Conservation (phyloP, 2,113 vertebrate genomes). For the Sprattus sprattus region DNA sequence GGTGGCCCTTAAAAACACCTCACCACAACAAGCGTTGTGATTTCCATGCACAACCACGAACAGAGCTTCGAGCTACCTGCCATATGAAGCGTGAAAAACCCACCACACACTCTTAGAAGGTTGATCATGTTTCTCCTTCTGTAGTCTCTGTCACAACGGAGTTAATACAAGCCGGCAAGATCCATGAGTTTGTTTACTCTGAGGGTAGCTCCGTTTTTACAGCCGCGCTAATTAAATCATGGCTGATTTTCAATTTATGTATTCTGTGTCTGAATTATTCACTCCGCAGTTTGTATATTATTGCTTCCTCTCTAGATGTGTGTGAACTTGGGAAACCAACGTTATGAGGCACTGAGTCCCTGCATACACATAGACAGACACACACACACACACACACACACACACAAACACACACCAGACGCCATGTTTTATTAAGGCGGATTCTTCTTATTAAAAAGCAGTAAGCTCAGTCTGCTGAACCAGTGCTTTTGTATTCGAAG, state of each 20-base stretch:
- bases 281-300: slow-evolving; percentile 38
- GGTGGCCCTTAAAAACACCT: neutral
- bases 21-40: neutral
- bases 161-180: neutral
- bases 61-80: neutral
- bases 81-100: slow-evolving; percentile 1
- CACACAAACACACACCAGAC: slow-evolving; percentile 1
- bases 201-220: slow-evolving; percentile 32
- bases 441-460: neutral
- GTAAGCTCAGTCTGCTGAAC: neutral
- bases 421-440: neutral
- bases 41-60: neutral
- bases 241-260: slow-evolving; percentile 43
- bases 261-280: slow-evolving; percentile 41
- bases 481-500: neutral
- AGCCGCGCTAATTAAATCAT: slow-evolving; percentile 46
- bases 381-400: neutral
- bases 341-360: slow-evolving; percentile 39
- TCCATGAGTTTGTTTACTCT: slow-evolving; percentile 40
- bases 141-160: neutral
- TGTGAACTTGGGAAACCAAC: slow-evolving; percentile 36
- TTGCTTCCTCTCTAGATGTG: slow-evolving; percentile 36
- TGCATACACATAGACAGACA: neutral
- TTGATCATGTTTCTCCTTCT: neutral
- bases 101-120: neutral